Conservation (phyloP, 2,888 invertebrate species). For the Thymelicus lineola region DNA sequence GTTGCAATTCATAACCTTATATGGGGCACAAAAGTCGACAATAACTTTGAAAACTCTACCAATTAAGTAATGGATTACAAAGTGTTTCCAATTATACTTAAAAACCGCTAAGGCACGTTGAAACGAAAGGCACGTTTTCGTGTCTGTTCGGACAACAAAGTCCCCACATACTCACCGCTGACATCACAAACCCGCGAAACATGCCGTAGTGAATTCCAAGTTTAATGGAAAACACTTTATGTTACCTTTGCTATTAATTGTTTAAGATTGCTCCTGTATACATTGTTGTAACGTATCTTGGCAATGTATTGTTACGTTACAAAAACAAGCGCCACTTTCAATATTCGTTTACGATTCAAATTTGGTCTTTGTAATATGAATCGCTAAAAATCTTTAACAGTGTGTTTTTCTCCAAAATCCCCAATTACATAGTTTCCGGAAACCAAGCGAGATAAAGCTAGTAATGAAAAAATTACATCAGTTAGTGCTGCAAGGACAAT, state of each 20-base stretch:
- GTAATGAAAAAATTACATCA: no score
- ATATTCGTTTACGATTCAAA: no score
- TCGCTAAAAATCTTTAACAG: no score
- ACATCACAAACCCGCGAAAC: conserved; percentile 57
- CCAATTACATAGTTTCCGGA: no score
- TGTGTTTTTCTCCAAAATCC: no score
- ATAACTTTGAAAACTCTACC: no score
- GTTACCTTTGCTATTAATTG: conserved; percentile 69
- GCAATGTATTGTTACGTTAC: background rate
- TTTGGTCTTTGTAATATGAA: no score
- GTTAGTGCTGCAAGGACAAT: background rate
- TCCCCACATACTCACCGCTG: conserved; percentile 1
- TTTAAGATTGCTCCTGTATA: background rate
- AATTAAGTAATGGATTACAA: conserved; percentile 72
- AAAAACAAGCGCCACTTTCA: no score
- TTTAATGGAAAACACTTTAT: conserved; percentile 80
- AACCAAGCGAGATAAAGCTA: no score
- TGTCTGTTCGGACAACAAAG: conserved; percentile 45
- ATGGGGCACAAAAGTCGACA: no score
- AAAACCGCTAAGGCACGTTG: conserved; percentile 67
- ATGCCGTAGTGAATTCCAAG: conserved; percentile 69
- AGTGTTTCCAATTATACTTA: conserved; percentile 80
- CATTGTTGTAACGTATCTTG: background rate
- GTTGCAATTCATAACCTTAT: no score
- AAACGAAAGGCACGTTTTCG: conserved; percentile 60